Conservation (phyloP, 2,113 vertebrate species). For the Ictalurus punctatus region DNA sequence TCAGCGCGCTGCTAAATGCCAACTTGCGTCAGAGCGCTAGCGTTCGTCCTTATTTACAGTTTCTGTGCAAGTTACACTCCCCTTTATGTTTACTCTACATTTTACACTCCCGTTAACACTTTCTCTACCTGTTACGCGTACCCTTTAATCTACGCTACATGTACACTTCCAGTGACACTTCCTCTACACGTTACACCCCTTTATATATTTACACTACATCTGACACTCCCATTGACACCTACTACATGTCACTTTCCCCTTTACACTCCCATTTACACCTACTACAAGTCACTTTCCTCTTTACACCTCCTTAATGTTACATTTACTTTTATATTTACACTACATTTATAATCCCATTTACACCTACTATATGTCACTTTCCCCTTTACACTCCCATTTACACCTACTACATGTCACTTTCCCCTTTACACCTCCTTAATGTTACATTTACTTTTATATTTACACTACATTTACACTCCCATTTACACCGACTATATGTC, state of each 20-base stretch:
- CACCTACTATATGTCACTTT: no score
- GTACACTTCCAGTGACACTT: neutral
- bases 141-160: neutral
- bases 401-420: no score
- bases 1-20: neutral
- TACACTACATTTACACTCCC: no score
- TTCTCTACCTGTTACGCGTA: neutral
- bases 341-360: neutral
- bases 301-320: neutral
- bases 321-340: neutral
- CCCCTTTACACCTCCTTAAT: no score
- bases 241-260: neutral
- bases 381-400: no score
- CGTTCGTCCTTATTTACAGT: neutral
- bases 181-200: neutral
- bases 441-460: no score
- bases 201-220: neutral
- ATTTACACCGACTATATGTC: no score
- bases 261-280: neutral
- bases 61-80: neutral
- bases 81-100: neutral
- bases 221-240: neutral
- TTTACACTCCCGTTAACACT: neutral
- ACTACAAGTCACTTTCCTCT: no score
- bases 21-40: slow-evolving; percentile 65